These are phyloP conservation scores for Malurus leucopterus DNA, from an alignment of 2,797 vertebrate species.

Conservation along the genomic window DNA sequence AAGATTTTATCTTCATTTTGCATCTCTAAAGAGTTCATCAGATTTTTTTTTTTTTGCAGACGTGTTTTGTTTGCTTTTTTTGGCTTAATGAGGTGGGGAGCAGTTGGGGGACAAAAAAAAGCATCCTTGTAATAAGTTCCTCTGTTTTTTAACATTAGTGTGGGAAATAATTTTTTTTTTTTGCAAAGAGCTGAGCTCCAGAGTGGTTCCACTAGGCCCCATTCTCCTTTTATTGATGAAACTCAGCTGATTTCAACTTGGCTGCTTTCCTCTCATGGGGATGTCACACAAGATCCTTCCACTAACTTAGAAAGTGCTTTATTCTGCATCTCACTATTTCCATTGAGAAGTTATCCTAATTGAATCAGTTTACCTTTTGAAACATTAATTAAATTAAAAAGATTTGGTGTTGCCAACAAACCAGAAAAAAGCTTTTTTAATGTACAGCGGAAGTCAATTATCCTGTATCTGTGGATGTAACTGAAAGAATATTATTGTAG, in stretches of 20 bases:
- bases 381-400: constrained; percentile 38
- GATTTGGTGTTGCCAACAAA: neutral
- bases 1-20: neutral
- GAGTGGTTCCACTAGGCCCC: neutral
- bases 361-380: constrained; percentile 35
- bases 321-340: neutral
- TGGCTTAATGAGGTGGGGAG: neutral
- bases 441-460: constrained; percentile 39
- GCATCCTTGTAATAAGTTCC: neutral
- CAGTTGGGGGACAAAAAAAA: no score
- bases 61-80: neutral
- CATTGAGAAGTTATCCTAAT: constrained; percentile 28
- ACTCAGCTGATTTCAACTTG: neutral
- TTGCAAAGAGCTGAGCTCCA: neutral
- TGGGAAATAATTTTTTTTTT: neutral
- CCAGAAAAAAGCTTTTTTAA: constrained; percentile 27
- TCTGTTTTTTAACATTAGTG: neutral
- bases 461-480: constrained; percentile 5
- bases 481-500: constrained; percentile 28
- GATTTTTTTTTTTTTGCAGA: neutral
- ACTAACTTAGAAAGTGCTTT: neutral
- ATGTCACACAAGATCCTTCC: neutral
- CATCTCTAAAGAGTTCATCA: neutral
- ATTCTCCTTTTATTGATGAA: neutral
- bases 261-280: neutral